These are phyloP conservation scores for Batillaria attramentaria DNA, from an alignment of 1,140 invertebrate genomes.

Conservation along the genomic window DNA sequence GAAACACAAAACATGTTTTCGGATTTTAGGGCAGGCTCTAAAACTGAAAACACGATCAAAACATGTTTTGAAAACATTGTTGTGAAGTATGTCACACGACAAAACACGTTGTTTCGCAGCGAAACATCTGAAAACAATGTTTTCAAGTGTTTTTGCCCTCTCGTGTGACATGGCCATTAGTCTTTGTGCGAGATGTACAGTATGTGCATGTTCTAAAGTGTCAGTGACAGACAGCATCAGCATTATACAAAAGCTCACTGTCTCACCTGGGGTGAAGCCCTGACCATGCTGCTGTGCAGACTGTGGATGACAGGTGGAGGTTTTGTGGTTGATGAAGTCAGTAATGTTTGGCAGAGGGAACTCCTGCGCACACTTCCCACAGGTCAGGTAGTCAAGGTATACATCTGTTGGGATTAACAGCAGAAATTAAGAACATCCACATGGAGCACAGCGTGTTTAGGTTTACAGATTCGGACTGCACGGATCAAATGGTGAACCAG, in stretches of 20 bases:
- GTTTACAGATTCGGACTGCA: background rate
- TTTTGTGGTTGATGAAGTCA: constrained; percentile 62
- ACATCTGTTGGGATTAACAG: background rate
- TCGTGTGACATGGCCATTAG: no score
- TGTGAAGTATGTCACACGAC: no score
- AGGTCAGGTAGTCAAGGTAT: constrained; percentile 58
- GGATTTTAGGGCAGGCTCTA: no score
- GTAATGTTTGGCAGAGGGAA: constrained; percentile 59
- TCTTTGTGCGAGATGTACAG: no score
- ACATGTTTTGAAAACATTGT: no score
- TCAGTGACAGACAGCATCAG: background rate
- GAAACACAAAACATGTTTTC: no score
- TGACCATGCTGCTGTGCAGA: background rate
- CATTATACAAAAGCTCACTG: background rate
- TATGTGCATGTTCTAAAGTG: no score
- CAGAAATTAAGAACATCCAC: background rate
- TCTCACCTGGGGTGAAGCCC: background rate
- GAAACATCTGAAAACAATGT: no score
- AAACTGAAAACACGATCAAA: no score
- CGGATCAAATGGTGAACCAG: background rate
- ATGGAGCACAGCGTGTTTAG: background rate
- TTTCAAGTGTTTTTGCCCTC: no score
- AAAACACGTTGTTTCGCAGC: no score
- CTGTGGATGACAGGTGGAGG: constrained; percentile 31
- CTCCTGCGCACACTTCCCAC: constrained; percentile 58